Evolutionary conservation across 2,797 vertebrate genomes (phyloP).

Genomic region (Prunella strophiata): DNA sequence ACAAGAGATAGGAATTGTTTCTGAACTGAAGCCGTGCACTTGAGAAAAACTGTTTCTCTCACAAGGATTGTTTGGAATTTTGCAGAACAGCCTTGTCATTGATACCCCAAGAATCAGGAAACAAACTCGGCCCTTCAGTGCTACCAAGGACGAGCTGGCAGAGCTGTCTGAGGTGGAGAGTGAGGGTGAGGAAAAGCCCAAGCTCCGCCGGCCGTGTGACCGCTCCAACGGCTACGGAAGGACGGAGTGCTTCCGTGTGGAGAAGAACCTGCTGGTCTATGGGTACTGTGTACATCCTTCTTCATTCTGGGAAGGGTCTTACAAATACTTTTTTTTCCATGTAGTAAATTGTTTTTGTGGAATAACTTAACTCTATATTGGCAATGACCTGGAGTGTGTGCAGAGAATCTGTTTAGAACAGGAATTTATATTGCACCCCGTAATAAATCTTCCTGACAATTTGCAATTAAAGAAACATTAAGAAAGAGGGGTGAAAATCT

Average conservation of each 20-base stretch:
- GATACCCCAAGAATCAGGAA: constrained; percentile 97
- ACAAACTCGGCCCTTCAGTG: constrained; percentile 95
- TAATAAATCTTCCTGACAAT: neutral
- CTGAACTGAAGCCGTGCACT: neutral
- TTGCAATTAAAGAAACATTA: neutral
- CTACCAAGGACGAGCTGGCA: constrained; percentile 95
- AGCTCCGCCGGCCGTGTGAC: constrained; percentile 90
- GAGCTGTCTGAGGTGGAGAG: constrained; percentile 95
- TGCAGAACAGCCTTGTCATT: constrained; percentile 98
- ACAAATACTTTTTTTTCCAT: neutral
- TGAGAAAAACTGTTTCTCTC: neutral
- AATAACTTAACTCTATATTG: neutral
- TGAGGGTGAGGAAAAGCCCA: constrained; percentile 92
- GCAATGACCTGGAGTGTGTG: fast-evolving
- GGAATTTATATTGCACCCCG: neutral
- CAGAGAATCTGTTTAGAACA: neutral
- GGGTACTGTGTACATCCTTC: constrained; percentile 79
- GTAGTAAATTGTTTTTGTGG: neutral
- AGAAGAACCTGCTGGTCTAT: constrained; percentile 97
- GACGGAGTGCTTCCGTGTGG: constrained; percentile 97
- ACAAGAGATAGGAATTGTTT: neutral
- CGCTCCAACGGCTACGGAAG: constrained; percentile 92
- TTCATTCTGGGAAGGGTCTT: neutral
- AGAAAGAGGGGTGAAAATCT: neutral
- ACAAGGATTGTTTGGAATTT: constrained; percentile 38